Evolutionary conservation across 2,113 vertebrate species (phyloP).

Genomic region (Brachypodius melanocephalos): DNA sequence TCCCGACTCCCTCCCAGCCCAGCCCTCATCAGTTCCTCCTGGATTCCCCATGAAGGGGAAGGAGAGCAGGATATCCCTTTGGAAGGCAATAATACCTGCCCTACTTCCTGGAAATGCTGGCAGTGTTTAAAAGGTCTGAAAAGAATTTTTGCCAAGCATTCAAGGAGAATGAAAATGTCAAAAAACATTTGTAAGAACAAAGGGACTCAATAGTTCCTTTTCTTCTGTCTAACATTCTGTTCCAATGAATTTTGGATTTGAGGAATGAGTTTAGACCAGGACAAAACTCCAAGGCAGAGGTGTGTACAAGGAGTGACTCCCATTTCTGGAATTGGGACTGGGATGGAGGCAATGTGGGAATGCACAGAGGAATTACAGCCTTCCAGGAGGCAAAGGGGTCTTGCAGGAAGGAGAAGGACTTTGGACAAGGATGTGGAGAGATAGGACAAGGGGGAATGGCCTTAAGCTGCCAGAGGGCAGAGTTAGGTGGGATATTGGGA

Average conservation of each 20-base stretch:
- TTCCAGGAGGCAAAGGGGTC: neutral
- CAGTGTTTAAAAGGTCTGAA: neutral
- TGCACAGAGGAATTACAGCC: neutral
- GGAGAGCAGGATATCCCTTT: neutral
- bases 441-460: neutral
- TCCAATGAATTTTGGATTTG: neutral
- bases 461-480: neutral
- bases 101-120: neutral
- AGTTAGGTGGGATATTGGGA: neutral
- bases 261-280: neutral
- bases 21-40: neutral
- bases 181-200: neutral
- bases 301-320: neutral
- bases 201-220: neutral
- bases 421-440: neutral
- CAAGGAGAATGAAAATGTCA: neutral
- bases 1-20: neutral
- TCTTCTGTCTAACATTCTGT: neutral
- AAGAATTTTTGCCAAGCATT: neutral
- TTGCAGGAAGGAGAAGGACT: neutral
- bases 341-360: rapidly evolving
- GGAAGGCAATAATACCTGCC: neutral
- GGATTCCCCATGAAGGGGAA: neutral
- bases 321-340: neutral
- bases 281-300: neutral